Conservation (phyloP, 1,140 invertebrate species). For the Mercenaria mercenaria region DNA sequence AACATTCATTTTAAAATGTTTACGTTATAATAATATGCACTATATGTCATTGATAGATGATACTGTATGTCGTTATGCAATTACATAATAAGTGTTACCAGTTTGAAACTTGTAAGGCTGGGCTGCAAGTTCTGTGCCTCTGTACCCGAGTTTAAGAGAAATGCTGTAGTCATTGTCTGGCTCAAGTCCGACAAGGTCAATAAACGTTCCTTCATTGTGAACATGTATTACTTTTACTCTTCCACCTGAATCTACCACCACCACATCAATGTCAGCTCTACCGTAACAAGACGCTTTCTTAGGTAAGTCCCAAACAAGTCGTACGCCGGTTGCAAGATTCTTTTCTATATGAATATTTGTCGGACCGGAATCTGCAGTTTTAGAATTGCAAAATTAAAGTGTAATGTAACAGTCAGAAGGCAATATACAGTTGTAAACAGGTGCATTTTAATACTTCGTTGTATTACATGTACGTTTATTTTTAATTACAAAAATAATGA, state of each 20-base stretch:
- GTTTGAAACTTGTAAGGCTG: constrained; percentile 35
- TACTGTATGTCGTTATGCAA: too few relatives aligned
- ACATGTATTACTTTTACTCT: neutral
- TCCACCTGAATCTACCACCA: neutral
- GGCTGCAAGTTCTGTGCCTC: constrained; percentile 17
- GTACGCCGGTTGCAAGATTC: neutral
- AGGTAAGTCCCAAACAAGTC: constrained; percentile 36
- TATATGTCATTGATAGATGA: too few relatives aligned
- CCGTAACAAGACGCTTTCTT: constrained; percentile 50
- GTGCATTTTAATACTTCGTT: too few relatives aligned
- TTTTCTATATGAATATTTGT: constrained; percentile 46
- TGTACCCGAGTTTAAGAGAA: constrained; percentile 13
- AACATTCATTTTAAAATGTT: too few relatives aligned
- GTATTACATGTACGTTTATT: too few relatives aligned
- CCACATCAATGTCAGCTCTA: neutral
- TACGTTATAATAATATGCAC: too few relatives aligned
- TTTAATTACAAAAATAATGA: too few relatives aligned
- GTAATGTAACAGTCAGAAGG: too few relatives aligned
- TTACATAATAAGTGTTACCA: constrained; percentile 33
- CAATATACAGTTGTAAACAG: too few relatives aligned
- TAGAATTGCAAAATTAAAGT: too few relatives aligned
- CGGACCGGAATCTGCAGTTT: constrained; percentile 46
- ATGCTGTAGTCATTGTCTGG: constrained; percentile 27
- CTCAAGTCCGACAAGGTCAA: constrained; percentile 25
- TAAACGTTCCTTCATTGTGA: constrained; percentile 19